Conservation (phyloP, 2,888 invertebrate species). For the Morpho deidamia region DNA sequence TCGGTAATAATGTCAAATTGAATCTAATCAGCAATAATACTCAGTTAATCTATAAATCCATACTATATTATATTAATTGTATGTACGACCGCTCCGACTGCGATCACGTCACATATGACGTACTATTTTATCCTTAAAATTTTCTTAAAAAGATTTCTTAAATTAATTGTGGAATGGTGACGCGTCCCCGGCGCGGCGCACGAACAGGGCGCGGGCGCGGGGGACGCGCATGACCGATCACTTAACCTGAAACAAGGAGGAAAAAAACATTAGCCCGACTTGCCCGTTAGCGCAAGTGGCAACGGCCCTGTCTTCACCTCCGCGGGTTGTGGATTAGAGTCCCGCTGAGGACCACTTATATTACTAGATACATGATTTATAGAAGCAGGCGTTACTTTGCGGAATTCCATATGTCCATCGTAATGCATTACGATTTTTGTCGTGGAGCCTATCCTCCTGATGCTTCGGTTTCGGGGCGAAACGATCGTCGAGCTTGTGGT, state of each 20-base stretch:
- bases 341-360: no score
- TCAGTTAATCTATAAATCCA: conserved; percentile 73
- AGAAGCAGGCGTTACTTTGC: no score
- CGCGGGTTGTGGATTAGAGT: no score
- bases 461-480: no score
- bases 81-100: conserved; percentile 49
- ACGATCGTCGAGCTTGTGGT: no score
- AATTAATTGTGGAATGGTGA: conserved; percentile 76
- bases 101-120: conserved; percentile 54
- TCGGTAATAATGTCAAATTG: conserved; percentile 50
- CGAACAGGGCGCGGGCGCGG: conserved; percentile 22
- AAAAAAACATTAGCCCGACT: no score
- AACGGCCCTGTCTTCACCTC: no score
- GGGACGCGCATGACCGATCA: conserved; percentile 70
- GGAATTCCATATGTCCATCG: no score
- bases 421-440: no score
- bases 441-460: no score
- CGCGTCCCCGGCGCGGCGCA: conserved; percentile 64
- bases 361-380: no score
- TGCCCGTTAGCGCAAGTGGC: no score
- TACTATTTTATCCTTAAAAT: conserved; percentile 66
- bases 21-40: conserved; percentile 75
- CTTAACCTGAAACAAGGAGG: conserved; percentile 66
- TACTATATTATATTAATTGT: conserved; percentile 74
- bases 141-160: conserved; percentile 73